Evolutionary conservation across 2,113 vertebrate genomes (phyloP), one percentile per base, ranked within the genome.

Genomic region (Microcebus tavaratra): DNA sequence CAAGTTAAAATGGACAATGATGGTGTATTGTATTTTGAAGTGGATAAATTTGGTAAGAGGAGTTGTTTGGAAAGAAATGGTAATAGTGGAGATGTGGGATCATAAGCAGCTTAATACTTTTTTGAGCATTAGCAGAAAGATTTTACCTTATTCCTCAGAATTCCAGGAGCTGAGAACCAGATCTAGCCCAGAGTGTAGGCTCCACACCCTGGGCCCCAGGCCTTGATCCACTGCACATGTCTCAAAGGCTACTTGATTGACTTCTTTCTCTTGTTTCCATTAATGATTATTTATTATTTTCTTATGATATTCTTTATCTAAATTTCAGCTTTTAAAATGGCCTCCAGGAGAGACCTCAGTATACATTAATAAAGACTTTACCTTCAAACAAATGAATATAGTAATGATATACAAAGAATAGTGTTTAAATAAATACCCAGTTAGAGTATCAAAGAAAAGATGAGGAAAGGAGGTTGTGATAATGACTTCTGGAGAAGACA

Each of bases 161-260:
- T 39, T 85, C 13, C 3, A 45, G 34, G 20, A 63, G 31, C 29
- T 90, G 18, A 91, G 50, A 72, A 50, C 23, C 14, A 78, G 48
- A 27, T 7, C 1, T 11, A 53, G 8, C 4, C 3, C 20, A 34
- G 4, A 8, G 5, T 17, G 2, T 27, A 39, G 39, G 2, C 55
- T 18, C 53, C 53, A 55, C 1, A 20, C 53, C 18, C 55, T 18
- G 20, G 18, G 55, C 27, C 11, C 10, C 21, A 73, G 57, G 18
- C 2, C 57, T 57, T 23, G 17, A 1, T 8, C 15, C 27, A 12
- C 65, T 3, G 0, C 0, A 14, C 23, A 17, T 39, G 10, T 25
- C 15, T 61, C 14, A 78, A 76, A 82, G 8, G 7, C 17, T 55
- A 3, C 31, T 86, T 78, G 20, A 6, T 63, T 84, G 48, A 81